Base-by-base conservation (phyloP, 53 echinoderm and acorn worm genomes). In the Glandiceps talaboti region DNA sequence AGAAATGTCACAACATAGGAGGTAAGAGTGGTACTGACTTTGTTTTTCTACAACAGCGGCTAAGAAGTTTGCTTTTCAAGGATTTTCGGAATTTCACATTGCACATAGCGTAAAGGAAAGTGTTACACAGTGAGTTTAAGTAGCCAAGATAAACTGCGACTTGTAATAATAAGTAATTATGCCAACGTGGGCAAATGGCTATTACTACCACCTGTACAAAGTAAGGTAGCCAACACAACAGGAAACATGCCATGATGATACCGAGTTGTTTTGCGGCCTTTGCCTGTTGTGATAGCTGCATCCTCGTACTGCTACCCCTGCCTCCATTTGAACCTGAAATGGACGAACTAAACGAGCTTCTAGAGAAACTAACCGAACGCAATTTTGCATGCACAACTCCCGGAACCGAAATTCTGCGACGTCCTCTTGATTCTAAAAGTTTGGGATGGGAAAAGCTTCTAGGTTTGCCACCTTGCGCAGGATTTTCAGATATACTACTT, bases 261-360 rank as follows among this genome's bases (percentile, higher is more conserved):
- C 93, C 93, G 6, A 97, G 86, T 77, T 97, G 97, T 29, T 89
- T 91, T n/a, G 93, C 97, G 0, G 97, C 97, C 79, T 97, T 97
- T 79, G 92, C 93, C 74, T 93, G 93, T 73, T 91, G 86, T 75
- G 85, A 87, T 20, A 97, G 81, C 25, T 90, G 83, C 45, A 89
- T 86, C 74, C 92, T 84, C 20, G 93, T 93, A 77, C 90, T 91
- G 33, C 87, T 97, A 26, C 97, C 90, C 45, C 89, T 83, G 25
- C 91, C 97, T 26, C 89, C 97, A 76, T 89, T 93, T 26, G 92
- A 83, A 26, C 91, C 91, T 0, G 91, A 86, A 74, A 97, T 93
- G 0, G 97, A 96, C 74, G 85, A 85, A 75, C 90, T 88, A 29
- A 96, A 87, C 0, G 93, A 93, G 28, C 83, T 45, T 45, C 64